These are phyloP conservation scores for Latheticus oryzae DNA, from an alignment of 2,888 invertebrate species.

Conservation along the genomic window DNA sequence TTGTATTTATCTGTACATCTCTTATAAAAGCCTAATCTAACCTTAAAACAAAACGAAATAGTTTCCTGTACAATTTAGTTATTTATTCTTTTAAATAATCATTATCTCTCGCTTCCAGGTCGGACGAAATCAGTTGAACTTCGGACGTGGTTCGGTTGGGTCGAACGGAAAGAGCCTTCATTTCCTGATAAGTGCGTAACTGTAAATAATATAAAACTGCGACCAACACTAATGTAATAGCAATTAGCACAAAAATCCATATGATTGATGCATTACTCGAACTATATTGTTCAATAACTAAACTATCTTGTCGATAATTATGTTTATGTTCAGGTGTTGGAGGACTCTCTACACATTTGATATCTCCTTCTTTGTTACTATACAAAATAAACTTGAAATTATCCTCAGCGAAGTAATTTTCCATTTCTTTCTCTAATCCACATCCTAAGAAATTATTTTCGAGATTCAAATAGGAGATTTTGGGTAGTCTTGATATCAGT, in stretches of 20 bases:
- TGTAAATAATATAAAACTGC: conserved; percentile 56
- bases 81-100: conserved; percentile 51
- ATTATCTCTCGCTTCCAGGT: conserved; percentile 45
- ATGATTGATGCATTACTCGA: conserved; percentile 47
- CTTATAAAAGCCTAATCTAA: neutral
- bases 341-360: conserved; percentile 50
- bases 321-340: conserved; percentile 11
- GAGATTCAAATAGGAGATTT: conserved; percentile 56
- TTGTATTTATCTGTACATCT: too few relatives aligned
- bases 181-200: conserved; percentile 51
- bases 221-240: conserved; percentile 51
- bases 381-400: conserved; percentile 57
- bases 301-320: conserved; percentile 25
- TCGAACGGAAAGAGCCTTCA: conserved; percentile 22
- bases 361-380: conserved; percentile 45
- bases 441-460: conserved; percentile 59
- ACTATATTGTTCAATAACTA: conserved; percentile 27
- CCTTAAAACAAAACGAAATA: conserved; percentile 12
- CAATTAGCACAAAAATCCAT: conserved; percentile 52
- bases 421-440: conserved; percentile 59
- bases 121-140: conserved; percentile 48
- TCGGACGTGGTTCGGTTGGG: conserved; percentile 45
- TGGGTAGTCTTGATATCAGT: conserved; percentile 57
- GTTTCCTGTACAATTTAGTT: conserved; percentile 13
- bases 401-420: conserved; percentile 55